Percentiles rank a stretch among this genome's conserved stretches.
Conservation (phyloP, 53 echinoderm and acorn worm genomes). For the Pentamera pediparva region DNA sequence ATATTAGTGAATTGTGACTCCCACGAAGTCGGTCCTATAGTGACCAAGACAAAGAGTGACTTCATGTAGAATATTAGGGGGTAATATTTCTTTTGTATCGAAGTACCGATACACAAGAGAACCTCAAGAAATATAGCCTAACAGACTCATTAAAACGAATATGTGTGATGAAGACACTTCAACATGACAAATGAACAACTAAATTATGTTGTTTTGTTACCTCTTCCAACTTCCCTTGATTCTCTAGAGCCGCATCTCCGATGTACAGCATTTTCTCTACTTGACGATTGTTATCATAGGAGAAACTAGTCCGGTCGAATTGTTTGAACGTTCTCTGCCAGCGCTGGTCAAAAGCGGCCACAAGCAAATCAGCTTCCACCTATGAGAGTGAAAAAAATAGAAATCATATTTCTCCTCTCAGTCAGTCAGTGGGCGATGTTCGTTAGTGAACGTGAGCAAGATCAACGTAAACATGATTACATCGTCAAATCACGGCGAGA, state of each 20-base stretch:
- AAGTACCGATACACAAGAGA: no score
- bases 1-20: no score
- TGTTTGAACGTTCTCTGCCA: constrained; percentile 5
- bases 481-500: background rate
- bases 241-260: constrained; percentile 70
- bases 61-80: no score
- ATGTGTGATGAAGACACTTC: no score
- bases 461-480: no score
- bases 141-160: no score
- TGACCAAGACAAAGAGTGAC: no score
- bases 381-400: background rate
- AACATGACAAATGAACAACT: background rate
- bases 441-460: no score
- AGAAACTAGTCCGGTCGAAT: constrained; percentile 57
- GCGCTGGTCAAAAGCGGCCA: constrained; percentile 42
- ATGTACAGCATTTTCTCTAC: constrained; percentile 60
- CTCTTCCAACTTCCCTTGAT: constrained; percentile 57
- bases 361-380: constrained; percentile 48
- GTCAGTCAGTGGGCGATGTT: no score
- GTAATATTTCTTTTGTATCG: no score
- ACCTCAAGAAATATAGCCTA: no score
- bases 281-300: constrained; percentile 57
- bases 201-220: constrained; percentile 16
- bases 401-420: background rate
- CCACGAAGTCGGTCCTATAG: no score